A percentile compares a stretch with the other conserved stretches of the same genome.
phyloP scores from a whole-genome alignment of 2,888 invertebrate genomes.

The Lingula anatina region DNA sequence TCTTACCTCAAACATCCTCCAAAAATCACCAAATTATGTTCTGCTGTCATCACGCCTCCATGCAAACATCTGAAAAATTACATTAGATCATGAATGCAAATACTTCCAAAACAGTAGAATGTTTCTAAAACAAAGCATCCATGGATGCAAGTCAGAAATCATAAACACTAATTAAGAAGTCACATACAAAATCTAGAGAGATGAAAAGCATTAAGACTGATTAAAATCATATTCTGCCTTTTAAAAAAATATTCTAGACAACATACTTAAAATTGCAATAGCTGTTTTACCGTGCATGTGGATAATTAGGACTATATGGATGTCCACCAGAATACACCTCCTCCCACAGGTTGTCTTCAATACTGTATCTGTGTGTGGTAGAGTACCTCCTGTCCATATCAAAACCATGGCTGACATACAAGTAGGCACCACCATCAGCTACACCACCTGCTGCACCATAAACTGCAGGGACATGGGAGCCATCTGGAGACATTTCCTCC shows the following conservation, averaged over 20 bases:
- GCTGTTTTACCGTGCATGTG: constrained; percentile 25
- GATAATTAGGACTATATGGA: constrained; percentile 20
- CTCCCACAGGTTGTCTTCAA: constrained; percentile 13
- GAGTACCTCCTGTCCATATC: constrained; percentile 9
- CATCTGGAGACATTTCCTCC: constrained; percentile 14
- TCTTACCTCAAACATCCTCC: constrained; percentile 26
- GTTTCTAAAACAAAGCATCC: no score
- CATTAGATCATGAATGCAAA: no score
- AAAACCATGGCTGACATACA: constrained; percentile 19
- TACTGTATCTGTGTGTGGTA: constrained; percentile 15
- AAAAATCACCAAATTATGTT: constrained; percentile 19
- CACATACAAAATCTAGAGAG: no score
- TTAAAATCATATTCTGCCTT: no score
- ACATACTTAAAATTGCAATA: no score
- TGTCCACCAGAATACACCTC: constrained; percentile 9
- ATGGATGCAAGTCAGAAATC: no score
- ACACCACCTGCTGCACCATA: constrained; percentile 23
- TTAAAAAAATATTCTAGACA: no score
- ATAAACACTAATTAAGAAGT: no score
- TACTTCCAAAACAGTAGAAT: no score
- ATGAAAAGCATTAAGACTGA: no score
- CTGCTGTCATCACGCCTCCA: constrained; percentile 15
- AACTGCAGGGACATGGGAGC: constrained; percentile 7
- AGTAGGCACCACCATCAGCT: constrained; percentile 10
- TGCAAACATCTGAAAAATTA: no score